Percentiles rank a stretch among this genome's conserved stretches.
These are phyloP conservation scores for Bufo gargarizans DNA, from an alignment of 2,113 vertebrate genomes.

Conservation along the genomic window DNA sequence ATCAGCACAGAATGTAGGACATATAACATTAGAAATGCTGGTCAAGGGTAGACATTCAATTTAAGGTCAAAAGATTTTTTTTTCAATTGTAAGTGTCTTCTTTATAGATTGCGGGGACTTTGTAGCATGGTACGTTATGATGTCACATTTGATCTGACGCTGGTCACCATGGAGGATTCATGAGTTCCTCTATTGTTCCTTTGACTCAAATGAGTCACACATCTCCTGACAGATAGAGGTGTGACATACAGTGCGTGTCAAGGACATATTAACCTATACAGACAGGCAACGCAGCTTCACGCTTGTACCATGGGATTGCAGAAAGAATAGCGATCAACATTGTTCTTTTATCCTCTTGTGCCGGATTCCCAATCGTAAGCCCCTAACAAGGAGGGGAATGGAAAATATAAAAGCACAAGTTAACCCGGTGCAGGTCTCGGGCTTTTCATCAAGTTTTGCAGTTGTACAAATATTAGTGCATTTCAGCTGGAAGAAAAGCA, in stretches of 20 bases:
- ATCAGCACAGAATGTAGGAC: too few species aligned
- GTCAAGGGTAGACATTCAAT: too few species aligned
- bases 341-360: background rate
- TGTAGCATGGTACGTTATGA: background rate
- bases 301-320: background rate
- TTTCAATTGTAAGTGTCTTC: background rate
- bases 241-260: conserved; percentile 7
- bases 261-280: conserved; percentile 17
- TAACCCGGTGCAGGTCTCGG: background rate
- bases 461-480: conserved; percentile 2
- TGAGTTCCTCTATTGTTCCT: background rate
- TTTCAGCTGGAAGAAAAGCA: background rate
- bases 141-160: background rate
- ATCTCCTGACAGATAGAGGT: background rate
- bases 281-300: background rate
- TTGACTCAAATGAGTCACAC: background rate
- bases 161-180: background rate
- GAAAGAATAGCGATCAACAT: background rate
- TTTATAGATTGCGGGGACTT: background rate
- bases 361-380: background rate
- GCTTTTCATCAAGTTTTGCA: background rate
- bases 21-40: too few species aligned
- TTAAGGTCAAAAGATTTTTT: too few species aligned
- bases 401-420: background rate
- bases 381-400: background rate